Evolutionary conservation across 2,113 vertebrate genomes (phyloP), one percentile per base, ranked within the genome.

Genomic region (Dipodomys ordii): DNA sequence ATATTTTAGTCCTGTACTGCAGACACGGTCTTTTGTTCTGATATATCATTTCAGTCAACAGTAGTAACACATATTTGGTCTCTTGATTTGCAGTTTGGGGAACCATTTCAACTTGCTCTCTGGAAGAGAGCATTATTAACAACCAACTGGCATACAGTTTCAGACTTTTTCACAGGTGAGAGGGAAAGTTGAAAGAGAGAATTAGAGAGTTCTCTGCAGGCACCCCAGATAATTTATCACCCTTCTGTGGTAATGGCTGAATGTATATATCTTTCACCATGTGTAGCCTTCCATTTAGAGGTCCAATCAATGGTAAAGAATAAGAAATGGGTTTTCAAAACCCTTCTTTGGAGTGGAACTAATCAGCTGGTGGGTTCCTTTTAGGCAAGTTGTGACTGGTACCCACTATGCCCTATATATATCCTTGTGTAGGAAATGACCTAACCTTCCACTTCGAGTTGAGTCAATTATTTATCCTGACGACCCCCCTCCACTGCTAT

Each of bases 281-380:
- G 83, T n/a, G 39, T 53, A 92, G 94, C 16, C 2, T 64, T 94
- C 39, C 82, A 35, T 90, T 96, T 98, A 91, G 74, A 71, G 82
- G 92, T 67, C 82, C 95, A 95, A 93, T 97, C 88, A 96, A 49
- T 95, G 83, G 87, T 64, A 91, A 96, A 97, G 92, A 97, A 83
- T 86, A 94, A 95, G 87, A 88, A 44, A 64, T 30, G 28, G 12
- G 88, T 89, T 94, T 95, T 97, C 44, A 64, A 90, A 86, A 83
- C 83, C 79, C 20, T 88, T 53, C 83, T 83, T 92, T 90, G 19
- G 12, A 97, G 91, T 95, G 86, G 96, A 91, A 95, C 87, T 94
- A 97, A 98, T 97, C 92, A 91, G 92, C 94, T 91, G 97, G 88
- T 91, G 97, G 93, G 96, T 97, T 98, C 96, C 39, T 5, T 97